Conservation (phyloP, 2,797 vertebrate species). For the Melanotaenia maccullochi region DNA sequence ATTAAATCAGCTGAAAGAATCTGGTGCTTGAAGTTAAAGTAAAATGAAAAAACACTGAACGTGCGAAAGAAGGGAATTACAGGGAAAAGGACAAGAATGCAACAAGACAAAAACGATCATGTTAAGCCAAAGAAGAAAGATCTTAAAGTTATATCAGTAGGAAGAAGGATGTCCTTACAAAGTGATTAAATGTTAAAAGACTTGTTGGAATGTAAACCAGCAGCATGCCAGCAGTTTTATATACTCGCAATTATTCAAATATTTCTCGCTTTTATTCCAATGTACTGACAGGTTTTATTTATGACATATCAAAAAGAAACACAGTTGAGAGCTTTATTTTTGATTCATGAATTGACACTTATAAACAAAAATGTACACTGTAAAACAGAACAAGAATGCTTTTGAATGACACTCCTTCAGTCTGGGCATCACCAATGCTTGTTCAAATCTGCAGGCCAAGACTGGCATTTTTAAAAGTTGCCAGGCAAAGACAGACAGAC, state of each 20-base stretch:
- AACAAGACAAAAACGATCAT: background rate
- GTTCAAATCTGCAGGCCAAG: conserved; percentile 32
- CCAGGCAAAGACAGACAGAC: conserved; percentile 43
- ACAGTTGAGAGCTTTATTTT: conserved; percentile 36
- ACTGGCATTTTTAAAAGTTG: conserved; percentile 38
- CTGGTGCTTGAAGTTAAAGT: conserved; percentile 4
- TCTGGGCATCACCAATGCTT: conserved; percentile 24
- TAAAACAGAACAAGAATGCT: conserved; percentile 13
- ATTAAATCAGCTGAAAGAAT: background rate
- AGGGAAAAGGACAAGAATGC: background rate
- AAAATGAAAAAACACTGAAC: background rate
- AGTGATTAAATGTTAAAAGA: background rate
- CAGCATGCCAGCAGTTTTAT: conserved; percentile 25
- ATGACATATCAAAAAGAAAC: conserved; percentile 1
- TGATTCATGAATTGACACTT: background rate
- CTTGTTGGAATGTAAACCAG: conserved; percentile 46
- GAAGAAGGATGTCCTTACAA: background rate
- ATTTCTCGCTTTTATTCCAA: background rate
- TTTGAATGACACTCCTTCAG: conserved; percentile 16
- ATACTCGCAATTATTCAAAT: conserved; percentile 22
- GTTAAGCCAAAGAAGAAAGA: background rate
- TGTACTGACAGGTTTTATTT: background rate
- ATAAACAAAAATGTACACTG: conserved; percentile 11
- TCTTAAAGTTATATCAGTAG: background rate
- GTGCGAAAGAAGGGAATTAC: background rate